phyloP scores from a whole-genome alignment of 2,113 vertebrate species.

The Oenanthe oenanthe region DNA sequence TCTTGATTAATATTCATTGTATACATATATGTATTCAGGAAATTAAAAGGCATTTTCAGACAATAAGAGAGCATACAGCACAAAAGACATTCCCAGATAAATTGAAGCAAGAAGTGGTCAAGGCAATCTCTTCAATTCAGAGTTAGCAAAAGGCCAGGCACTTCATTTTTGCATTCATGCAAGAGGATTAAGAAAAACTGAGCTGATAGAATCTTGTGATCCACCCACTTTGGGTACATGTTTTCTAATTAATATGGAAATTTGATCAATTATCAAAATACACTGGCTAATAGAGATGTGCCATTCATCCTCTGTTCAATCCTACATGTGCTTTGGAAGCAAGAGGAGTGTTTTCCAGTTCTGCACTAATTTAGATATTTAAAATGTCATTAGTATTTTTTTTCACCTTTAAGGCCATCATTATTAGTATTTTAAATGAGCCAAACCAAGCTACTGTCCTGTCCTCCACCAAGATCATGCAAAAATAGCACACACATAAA shows the following conservation, averaged over 20 bases:
- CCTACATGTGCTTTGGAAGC: background rate
- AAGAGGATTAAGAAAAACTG: conserved; percentile 39
- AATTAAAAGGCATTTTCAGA: conserved; percentile 57
- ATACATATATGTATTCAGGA: conserved; percentile 41
- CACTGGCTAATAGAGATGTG: conserved; percentile 28
- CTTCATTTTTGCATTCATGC: conserved; percentile 34
- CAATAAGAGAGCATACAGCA: conserved; percentile 7
- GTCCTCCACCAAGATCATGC: background rate
- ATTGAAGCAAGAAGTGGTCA: conserved; percentile 31
- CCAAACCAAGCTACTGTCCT: background rate
- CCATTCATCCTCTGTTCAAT: conserved; percentile 28
- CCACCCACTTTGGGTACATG: conserved; percentile 17
- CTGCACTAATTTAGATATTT: conserved; percentile 11
- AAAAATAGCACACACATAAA: background rate
- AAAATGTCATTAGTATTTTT: background rate
- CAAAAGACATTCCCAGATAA: background rate
- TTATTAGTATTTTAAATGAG: background rate
- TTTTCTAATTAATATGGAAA: conserved; percentile 72
- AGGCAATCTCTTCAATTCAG: conserved; percentile 32
- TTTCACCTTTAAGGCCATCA: background rate
- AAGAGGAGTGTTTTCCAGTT: conserved; percentile 7
- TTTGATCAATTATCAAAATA: conserved; percentile 63
- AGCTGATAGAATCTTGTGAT: conserved; percentile 45
- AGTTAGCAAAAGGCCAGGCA: background rate
- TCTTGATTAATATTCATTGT: conserved; percentile 62